A percentile compares a stretch with the other conserved stretches of the same genome.
Conservation (phyloP, 2,888 invertebrate species). For the Muscina levida region DNA sequence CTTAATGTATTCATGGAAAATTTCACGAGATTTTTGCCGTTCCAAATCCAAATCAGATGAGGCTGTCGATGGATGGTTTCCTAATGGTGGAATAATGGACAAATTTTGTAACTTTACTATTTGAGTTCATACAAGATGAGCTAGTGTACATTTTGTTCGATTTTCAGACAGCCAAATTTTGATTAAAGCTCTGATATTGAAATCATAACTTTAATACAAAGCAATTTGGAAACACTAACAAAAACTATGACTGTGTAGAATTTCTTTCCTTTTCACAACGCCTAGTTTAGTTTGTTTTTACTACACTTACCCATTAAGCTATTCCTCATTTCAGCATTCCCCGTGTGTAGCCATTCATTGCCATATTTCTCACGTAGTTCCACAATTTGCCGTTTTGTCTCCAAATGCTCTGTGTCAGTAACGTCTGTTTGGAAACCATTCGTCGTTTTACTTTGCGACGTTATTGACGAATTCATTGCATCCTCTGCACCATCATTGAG, state of each 20-base stretch:
- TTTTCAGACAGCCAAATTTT: too few relatives aligned
- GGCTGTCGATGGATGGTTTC: slow-evolving; percentile 51
- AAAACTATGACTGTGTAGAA: too few relatives aligned
- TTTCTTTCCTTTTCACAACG: too few relatives aligned
- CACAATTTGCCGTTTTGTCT: slow-evolving; percentile 83
- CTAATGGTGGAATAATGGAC: too few relatives aligned
- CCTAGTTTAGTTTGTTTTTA: too few relatives aligned
- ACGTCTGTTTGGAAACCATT: slow-evolving; percentile 34
- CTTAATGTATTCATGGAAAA: slow-evolving; percentile 72
- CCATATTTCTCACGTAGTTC: slow-evolving; percentile 82
- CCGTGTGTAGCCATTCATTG: slow-evolving; percentile 83
- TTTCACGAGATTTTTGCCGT: slow-evolving; percentile 70
- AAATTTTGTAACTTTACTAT: too few relatives aligned
- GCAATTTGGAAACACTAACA: too few relatives aligned
- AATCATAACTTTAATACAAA: too few relatives aligned
- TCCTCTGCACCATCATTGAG: slow-evolving; percentile 39
- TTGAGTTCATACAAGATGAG: too few relatives aligned
- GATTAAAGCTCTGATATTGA: too few relatives aligned
- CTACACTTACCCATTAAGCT: slow-evolving; percentile 81
- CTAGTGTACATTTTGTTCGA: too few relatives aligned
- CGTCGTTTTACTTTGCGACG: slow-evolving; percentile 7
- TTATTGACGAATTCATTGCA: slow-evolving; percentile 27
- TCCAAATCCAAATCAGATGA: slow-evolving; percentile 60
- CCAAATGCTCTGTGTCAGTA: slow-evolving; percentile 80
- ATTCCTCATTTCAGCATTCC: slow-evolving; percentile 81